phyloP scores from a whole-genome alignment of 2,888 invertebrate genomes.

The Hirtodrosophila trivittata region DNA sequence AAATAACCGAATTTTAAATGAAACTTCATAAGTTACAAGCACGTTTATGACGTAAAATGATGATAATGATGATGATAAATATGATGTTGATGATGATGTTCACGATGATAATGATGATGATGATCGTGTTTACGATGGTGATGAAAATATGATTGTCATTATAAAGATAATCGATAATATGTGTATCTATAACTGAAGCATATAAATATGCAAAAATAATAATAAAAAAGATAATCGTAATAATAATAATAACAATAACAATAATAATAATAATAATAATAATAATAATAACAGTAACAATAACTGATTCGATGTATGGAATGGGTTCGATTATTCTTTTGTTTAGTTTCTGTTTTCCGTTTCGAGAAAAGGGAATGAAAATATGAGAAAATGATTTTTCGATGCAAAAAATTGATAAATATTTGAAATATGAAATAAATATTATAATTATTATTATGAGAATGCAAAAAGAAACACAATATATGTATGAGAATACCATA shows the following conservation, averaged over 20 bases:
- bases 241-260: constrained; percentile 17
- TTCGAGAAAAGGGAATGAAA: constrained; percentile 22
- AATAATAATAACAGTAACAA: constrained; percentile 26
- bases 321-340: constrained; percentile 21
- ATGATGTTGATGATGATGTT: constrained; percentile 6
- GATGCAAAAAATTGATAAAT: constrained; percentile 35
- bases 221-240: constrained; percentile 5
- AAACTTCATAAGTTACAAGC: constrained; percentile 28
- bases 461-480: constrained; percentile 2
- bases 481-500: constrained; percentile 12
- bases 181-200: constrained; percentile 37
- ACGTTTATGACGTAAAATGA: constrained; percentile 18
- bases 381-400: constrained; percentile 21
- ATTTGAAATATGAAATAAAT: too few relatives aligned
- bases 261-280: constrained; percentile 9
- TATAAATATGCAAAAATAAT: constrained; percentile 24
- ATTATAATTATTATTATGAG: constrained; percentile 7
- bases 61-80: constrained; percentile 8
- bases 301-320: constrained; percentile 35
- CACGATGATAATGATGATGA: too few relatives aligned
- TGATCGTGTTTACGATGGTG: not conserved
- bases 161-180: constrained; percentile 33
- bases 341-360: constrained; percentile 15
- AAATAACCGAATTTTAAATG: constrained; percentile 68
- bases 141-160: constrained; percentile 6